Base-by-base conservation (phyloP, 2,888 invertebrate species). In the Julus scandinavius region DNA sequence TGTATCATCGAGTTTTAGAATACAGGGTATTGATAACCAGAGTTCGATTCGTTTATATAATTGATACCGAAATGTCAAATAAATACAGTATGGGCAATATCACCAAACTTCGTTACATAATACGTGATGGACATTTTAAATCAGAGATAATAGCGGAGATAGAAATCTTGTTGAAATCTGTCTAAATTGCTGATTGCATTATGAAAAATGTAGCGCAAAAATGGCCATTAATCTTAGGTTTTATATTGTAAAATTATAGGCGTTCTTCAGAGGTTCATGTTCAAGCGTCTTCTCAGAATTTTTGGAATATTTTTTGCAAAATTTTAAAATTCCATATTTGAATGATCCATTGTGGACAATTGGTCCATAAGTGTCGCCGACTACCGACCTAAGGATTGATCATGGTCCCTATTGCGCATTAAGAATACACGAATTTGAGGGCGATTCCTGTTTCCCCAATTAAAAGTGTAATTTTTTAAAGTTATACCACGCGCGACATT, bases 41-140 rank as follows among this genome's bases (percentile, higher is more conserved):
- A 72, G 20, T 72, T 72, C 72, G 72, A 29, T 29, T 72, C 72
- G 72, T 72, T 72, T 72, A 72, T 72, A 72, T 7, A 29, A 20
- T 29, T 72, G 72, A 72, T 7, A 72, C 29, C 72, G n/a, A n/a
- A n/a, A n/a, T n/a, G 58, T 58, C n/a, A n/a, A n/a, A 17, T 58
- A 58, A 58, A 58, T 58, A n/a, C 1, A 17, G 58, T n/a, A 58
- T 58, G 17, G n/a, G n/a, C 58, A n/a, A 5, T 15, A n/a, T 3
- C 58, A 58, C n/a, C n/a, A n/a, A 2, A 15, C 3, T 58, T 2
- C n/a, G 6, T n/a, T n/a, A 58, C n/a, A n/a, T 58, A 2, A 58
- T 15, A 58, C 2, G 9, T 17, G n/a, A 2, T 3, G n/a, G n/a
- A n/a, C n/a, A n/a, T n/a, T 17, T 17, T 58, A 5, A 17, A 58